Conservation (phyloP, 2,797 vertebrate species). For the Anolis apletophallus region DNA sequence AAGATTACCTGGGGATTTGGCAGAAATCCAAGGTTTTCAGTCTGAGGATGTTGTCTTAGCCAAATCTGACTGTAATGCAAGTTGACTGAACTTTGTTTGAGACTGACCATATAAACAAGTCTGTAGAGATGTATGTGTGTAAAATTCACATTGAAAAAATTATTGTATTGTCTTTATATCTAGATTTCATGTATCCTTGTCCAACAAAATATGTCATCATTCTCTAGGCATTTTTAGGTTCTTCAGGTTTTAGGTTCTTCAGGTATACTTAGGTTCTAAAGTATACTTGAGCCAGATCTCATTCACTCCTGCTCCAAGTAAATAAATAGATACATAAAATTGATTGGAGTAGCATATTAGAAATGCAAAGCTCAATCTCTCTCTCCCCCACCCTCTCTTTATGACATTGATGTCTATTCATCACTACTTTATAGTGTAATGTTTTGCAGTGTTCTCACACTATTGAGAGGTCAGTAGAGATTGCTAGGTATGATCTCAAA, state of each 20-base stretch:
- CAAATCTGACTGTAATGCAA: not conserved
- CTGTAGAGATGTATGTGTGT: not conserved
- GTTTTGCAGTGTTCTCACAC: not conserved
- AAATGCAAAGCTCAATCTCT: too few relatives aligned
- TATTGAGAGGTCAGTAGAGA: not conserved
- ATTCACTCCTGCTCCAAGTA: not conserved
- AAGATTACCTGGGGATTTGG: not conserved
- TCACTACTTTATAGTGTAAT: not conserved
- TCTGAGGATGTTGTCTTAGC: not conserved
- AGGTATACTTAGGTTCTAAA: too few relatives aligned
- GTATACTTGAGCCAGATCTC: too few relatives aligned
- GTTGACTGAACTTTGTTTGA: not conserved
- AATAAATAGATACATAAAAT: not conserved
- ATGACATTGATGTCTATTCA: too few relatives aligned
- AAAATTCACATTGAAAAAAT: too few relatives aligned
- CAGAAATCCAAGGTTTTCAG: not conserved
- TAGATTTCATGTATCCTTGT: too few relatives aligned
- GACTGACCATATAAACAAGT: not conserved
- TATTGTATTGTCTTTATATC: too few relatives aligned
- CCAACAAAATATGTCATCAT: too few relatives aligned
- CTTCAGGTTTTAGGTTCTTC: too few relatives aligned
- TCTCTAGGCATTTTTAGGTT: too few relatives aligned
- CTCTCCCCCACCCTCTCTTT: too few relatives aligned
- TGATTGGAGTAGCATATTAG: not conserved
- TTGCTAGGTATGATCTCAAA: conserved; percentile 11